Evolutionary conservation across 2,797 vertebrate species (phyloP).

Genomic region (Mastacembelus armatus): DNA sequence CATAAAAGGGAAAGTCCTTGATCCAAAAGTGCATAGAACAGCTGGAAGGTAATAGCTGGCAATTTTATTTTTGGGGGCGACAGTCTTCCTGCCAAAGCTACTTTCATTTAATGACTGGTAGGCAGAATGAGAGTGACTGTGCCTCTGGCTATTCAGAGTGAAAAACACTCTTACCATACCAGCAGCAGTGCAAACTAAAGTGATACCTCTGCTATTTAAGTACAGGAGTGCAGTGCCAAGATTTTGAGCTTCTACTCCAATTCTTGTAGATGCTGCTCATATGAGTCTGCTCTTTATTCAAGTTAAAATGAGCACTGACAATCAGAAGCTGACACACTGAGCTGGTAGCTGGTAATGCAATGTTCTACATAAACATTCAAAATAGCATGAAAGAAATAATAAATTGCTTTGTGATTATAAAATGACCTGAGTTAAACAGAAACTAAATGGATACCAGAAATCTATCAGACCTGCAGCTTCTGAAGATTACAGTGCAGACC

Average conservation of each 20-base stretch:
- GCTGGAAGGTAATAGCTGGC: slow-evolving; percentile 49
- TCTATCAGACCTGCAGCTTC: slow-evolving; percentile 60
- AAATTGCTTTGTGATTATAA: slow-evolving; percentile 41
- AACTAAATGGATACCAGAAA: slow-evolving; percentile 55
- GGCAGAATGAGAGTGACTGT: slow-evolving; percentile 55
- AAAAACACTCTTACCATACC: slow-evolving; percentile 43
- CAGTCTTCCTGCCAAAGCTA: slow-evolving; percentile 39
- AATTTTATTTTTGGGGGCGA: slow-evolving; percentile 44
- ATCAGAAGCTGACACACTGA: not conserved
- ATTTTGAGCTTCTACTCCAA: not conserved
- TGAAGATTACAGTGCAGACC: slow-evolving; percentile 66
- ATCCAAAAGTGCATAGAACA: slow-evolving; percentile 22
- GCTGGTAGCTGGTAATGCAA: not conserved
- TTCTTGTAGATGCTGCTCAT: not conserved
- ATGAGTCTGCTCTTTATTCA: slow-evolving; percentile 6
- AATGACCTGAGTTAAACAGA: slow-evolving; percentile 36
- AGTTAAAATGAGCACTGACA: slow-evolving; percentile 12
- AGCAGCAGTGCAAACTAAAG: slow-evolving; percentile 22
- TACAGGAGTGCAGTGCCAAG: slow-evolving; percentile 15
- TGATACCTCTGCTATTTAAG: slow-evolving; percentile 20
- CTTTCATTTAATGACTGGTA: slow-evolving; percentile 55
- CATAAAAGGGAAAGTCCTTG: not conserved
- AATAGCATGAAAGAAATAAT: slow-evolving; percentile 11
- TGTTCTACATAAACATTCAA: slow-evolving; percentile 4
- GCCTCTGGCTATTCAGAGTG: slow-evolving; percentile 52